Evolutionary conservation across 1,140 invertebrate species (phyloP).

Genomic region (Oncopodura yosiiana): DNA sequence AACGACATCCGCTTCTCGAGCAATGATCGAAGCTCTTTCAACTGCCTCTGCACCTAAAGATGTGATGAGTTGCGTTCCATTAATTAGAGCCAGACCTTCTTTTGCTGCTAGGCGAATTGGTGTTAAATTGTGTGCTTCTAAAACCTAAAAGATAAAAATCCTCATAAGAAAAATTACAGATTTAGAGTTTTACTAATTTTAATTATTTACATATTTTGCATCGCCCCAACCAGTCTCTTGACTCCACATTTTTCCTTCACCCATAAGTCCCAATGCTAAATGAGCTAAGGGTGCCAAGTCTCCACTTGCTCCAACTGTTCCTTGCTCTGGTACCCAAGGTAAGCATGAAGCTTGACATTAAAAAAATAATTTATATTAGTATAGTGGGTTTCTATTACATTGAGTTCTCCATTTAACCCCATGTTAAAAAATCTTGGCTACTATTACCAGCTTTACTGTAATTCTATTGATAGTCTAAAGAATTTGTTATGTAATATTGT

Average conservation of each 20-base stretch:
- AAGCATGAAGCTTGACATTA: slow-evolving; percentile 51
- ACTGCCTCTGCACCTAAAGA: slow-evolving; percentile 59
- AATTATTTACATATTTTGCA: slow-evolving; percentile 50
- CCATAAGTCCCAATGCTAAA: slow-evolving; percentile 54
- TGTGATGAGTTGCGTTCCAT: slow-evolving; percentile 65
- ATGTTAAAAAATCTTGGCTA: no score
- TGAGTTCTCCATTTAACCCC: no score
- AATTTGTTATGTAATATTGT: not conserved
- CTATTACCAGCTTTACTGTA: no score
- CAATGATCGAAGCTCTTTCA: slow-evolving; percentile 52
- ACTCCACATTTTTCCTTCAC: slow-evolving; percentile 71
- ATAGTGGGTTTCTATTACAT: no score
- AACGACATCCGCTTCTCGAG: slow-evolving; percentile 60
- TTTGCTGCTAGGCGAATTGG: slow-evolving; percentile 55
- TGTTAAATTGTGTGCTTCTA: slow-evolving; percentile 50
- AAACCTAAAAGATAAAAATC: slow-evolving; percentile 41
- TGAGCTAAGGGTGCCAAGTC: slow-evolving; percentile 62
- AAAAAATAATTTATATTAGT: not conserved
- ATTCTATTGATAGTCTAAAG: not conserved
- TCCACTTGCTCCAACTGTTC: slow-evolving; percentile 57
- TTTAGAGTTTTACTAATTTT: no score
- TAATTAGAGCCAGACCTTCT: slow-evolving; percentile 63
- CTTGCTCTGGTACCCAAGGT: slow-evolving; percentile 64
- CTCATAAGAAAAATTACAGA: not conserved
- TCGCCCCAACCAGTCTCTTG: slow-evolving; percentile 59